A percentile compares a stretch with the other conserved stretches of the same genome.
phyloP scores from a whole-genome alignment of 2,888 invertebrate species.

The Hylaea fasciaria region DNA sequence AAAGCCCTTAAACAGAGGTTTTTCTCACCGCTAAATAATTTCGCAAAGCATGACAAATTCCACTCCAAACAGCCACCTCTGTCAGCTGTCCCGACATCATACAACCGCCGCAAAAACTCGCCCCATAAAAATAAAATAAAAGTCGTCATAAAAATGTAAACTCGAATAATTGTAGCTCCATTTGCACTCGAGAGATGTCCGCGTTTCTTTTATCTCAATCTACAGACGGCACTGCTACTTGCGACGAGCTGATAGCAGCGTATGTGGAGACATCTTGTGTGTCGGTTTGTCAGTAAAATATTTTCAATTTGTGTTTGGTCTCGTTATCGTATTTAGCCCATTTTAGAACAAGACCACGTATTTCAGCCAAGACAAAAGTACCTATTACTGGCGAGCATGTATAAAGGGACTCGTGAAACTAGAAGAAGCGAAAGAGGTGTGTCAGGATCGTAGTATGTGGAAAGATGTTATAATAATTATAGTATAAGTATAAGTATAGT shows the following conservation, averaged over 20 bases:
- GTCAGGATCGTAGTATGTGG: no score
- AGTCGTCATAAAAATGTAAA: slow-evolving; percentile 54
- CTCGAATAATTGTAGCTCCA: slow-evolving; percentile 29
- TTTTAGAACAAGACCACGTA: no score
- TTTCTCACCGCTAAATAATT: not conserved
- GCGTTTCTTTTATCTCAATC: slow-evolving; percentile 37
- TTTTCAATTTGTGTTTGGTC: not conserved
- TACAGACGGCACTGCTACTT: slow-evolving; percentile 1
- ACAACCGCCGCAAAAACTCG: slow-evolving; percentile 54
- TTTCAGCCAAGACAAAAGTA: no score
- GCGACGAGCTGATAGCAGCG: slow-evolving; percentile 8
- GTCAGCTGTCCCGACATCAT: slow-evolving; percentile 41
- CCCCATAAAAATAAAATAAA: slow-evolving; percentile 61
- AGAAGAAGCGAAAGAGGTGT: no score
- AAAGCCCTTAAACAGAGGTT: no score
- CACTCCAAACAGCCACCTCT: slow-evolving; percentile 15
- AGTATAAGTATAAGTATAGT: no score
- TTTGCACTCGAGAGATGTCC: slow-evolving; percentile 28
- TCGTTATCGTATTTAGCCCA: no score
- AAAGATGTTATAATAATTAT: no score
- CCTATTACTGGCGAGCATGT: no score
- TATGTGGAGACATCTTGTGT: not conserved
- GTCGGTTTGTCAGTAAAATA: slow-evolving; percentile 15
- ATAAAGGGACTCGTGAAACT: no score
- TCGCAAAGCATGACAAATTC: not conserved